Evolutionary conservation across 2,113 vertebrate species (phyloP), one percentile per base, ranked within the genome.

Genomic region (Pedionomus torquatus): DNA sequence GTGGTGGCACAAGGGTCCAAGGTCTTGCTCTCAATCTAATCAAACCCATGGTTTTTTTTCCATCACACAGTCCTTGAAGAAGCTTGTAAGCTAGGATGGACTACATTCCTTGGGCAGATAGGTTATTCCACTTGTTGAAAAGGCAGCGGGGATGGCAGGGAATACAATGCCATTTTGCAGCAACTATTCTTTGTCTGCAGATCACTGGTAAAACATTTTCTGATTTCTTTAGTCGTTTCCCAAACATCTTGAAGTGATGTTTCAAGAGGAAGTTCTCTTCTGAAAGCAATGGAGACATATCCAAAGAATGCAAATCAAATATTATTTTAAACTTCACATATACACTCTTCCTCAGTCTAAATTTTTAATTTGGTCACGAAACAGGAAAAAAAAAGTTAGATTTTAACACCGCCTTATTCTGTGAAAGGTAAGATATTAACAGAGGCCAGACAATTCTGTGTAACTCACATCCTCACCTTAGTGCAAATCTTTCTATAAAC

Each of bases 301-400:
- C 64, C 57, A 33, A 96, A 84, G 77, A 96, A 91, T 74, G 83
- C 55, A 83, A 94, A 79, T 48, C 93, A 89, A 90, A 82, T 52
- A 43, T 60, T 85, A 63, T 87, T 87, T 93, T 79, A 94, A 82
- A 84, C 39, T 52, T 31, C 77, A 82, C 41, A 89, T 68, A 57
- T 24, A 39, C 2, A 4, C 46, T 93, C 90, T 83, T 75, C 68
- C 92, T 86, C 64, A 37, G 43, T 70, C 49, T 63, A 81, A 46
- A 55, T 89, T 84, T 84, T 87, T 76, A 43, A 71, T 79, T 89
- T 96, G 48, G 17, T 72, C 61, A 79, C 74, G 18, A 52, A 92
- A 77, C 9, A 71, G 18, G 6, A 68, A 70, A 89, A 70, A 86
- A 82, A 43, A 43, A 2, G 44, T 3, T 16, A 48, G 52, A 39